A percentile compares a stretch with the other conserved stretches of the same genome.
These are phyloP conservation scores for Drosophila dunni DNA, from an alignment of 1,140 invertebrate genomes.

Conservation along the genomic window DNA sequence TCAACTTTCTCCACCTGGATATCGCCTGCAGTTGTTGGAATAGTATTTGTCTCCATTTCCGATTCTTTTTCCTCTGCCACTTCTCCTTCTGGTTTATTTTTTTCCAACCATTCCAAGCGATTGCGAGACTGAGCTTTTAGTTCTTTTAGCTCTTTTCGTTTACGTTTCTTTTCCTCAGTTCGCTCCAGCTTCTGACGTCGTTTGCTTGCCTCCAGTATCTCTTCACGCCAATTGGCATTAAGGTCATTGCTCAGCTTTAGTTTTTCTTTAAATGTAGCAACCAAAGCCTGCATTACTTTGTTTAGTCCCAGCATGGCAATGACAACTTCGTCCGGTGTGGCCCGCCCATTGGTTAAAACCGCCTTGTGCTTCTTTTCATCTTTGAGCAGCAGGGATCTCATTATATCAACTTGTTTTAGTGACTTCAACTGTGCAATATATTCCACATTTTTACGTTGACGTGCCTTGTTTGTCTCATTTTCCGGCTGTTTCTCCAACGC, in stretches of 20 bases:
- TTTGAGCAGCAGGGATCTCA: slow-evolving; percentile 51
- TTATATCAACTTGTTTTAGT: slow-evolving; percentile 54
- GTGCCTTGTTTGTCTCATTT: slow-evolving; percentile 58
- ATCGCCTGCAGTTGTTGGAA: not conserved
- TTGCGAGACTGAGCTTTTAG: slow-evolving; percentile 62
- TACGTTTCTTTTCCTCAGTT: slow-evolving; percentile 62
- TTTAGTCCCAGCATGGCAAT: slow-evolving; percentile 70
- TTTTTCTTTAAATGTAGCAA: slow-evolving; percentile 48
- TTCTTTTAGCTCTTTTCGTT: slow-evolving; percentile 67
- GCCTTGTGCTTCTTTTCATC: slow-evolving; percentile 58
- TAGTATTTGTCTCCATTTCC: not conserved
- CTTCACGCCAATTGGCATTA: slow-evolving; percentile 61
- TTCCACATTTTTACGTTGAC: slow-evolving; percentile 54
- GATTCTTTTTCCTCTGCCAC: not conserved
- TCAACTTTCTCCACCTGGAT: not conserved
- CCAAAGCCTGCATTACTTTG: slow-evolving; percentile 66
- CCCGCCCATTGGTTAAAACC: slow-evolving; percentile 68
- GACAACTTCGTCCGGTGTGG: slow-evolving; percentile 71
- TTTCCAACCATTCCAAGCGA: slow-evolving; percentile 68
- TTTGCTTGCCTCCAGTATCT: slow-evolving; percentile 73
- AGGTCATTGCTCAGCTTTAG: slow-evolving; percentile 47
- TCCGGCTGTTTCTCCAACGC: slow-evolving; percentile 53
- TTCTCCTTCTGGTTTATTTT: slow-evolving; percentile 42
- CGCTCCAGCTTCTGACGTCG: slow-evolving; percentile 56
- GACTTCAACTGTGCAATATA: slow-evolving; percentile 64